Base-by-base conservation (phyloP, 1,140 invertebrate species). In the Thrips palmi region DNA sequence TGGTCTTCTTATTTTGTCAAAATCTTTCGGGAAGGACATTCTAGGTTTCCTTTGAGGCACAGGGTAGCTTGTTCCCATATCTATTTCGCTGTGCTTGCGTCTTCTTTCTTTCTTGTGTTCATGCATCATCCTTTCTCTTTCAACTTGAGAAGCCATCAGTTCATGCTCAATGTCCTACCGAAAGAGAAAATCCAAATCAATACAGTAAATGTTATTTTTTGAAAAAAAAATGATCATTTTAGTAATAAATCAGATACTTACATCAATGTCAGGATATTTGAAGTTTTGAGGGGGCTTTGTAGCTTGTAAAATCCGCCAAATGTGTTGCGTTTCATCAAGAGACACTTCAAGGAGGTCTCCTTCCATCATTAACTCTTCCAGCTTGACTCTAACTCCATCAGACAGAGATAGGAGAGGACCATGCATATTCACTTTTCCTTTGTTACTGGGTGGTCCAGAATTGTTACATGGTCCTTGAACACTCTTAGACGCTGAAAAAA, bases 341-440 rank as follows among this genome's bases (percentile, higher is more conserved):
- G 75, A 74, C 8, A 81, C 73, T 65, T 94, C 89, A 2, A 93
- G 58, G 14, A 92, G 54, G 56, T 93, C 87, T 2, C 86, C 87
- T 57, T 92, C 87, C 65, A 91, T 77, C 70, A 93, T 76, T 18
- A 92, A 60, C 41, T 88, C 79, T 43, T 87, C 79, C 10, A 93
- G 56, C 47, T 60, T 54, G 14, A 48, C 46, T 25, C 59, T 53
- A 3, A 54, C 48, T n/a, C 22, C 45, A 33, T 54, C 53, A 11
- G 56, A 62, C 14, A 73, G 46, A 32, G 62, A 59, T 15, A 71
- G 49, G 1, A 61, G 45, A 0, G 56, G 55, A 6, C 63, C 56
- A 40, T 63, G 59, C 43, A 63, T 65, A 22, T 58, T 52, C 4
- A 54, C 50, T 37, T 53, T 52, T 19, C 56, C 50, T 49, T 60